A percentile compares a stretch with the other conserved stretches of the same genome.
Conservation (phyloP, 2,113 vertebrate species). For the Alectura lathami region DNA sequence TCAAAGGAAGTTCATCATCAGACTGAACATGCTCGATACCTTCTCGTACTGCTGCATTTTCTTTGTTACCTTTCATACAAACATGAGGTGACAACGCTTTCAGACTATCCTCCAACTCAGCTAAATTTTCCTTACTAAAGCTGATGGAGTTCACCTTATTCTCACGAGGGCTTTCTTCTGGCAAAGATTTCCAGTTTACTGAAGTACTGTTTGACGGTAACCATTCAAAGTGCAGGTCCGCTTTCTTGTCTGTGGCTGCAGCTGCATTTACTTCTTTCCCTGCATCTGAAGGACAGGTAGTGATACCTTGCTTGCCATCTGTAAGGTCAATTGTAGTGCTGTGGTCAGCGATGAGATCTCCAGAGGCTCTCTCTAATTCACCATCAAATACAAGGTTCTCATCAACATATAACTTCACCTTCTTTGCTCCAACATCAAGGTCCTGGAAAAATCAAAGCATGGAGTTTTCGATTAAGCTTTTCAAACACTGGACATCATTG, state of each 20-base stretch:
- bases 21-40: not conserved
- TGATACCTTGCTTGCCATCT: not conserved
- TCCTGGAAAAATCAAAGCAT: constrained; percentile 77
- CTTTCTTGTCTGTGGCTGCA: not conserved
- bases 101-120: not conserved
- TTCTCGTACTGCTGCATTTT: constrained; percentile 50
- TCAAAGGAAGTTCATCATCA: constrained; percentile 68
- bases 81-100: constrained; percentile 15
- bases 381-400: constrained; percentile 88
- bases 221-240: not conserved
- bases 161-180: constrained; percentile 13
- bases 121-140: not conserved
- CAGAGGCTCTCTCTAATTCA: constrained; percentile 83
- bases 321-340: constrained; percentile 76
- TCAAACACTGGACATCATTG: not conserved
- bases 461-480: not conserved
- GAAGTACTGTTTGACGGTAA: not conserved
- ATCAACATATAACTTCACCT: constrained; percentile 89
- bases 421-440: constrained; percentile 84
- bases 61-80: not conserved
- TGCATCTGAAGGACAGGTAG: not conserved
- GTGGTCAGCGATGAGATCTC: constrained; percentile 78
- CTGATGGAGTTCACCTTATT: not conserved
- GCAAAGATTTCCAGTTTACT: not conserved
- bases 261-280: not conserved